Base-by-base conservation (phyloP, 2,113 vertebrate species). In the Albula glossodonta region DNA sequence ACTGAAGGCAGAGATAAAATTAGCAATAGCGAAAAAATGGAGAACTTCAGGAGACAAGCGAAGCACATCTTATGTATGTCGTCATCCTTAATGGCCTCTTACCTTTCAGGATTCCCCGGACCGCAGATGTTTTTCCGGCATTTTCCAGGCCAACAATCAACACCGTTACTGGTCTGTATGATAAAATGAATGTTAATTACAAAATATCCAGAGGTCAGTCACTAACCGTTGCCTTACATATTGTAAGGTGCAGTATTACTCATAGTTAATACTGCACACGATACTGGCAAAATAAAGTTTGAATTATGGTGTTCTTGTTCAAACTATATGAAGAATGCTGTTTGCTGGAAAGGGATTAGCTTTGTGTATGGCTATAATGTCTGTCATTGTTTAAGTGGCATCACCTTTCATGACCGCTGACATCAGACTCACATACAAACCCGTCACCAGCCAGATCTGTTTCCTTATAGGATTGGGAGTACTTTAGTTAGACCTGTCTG, bases 91-190 rank as follows among this genome's bases (percentile, higher is more conserved):
- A 53, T 2, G 48, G 12, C 77, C 82, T 2, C 60, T 12, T 92
- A 98, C 97, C 93, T 97, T 89, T 96, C 51, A 94, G 90, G 87
- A 99, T 95, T 60, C 95, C n/a, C 91, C 53, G 92, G 87, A 97
- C 78, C 52, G 96, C 80, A 0, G 95, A 94, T 25, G 95, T 97
- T 96, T 99, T 99, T 77, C 97, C 97, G 0, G 96, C 95, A 2
- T 96, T 97, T 87, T 97, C 96, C 93, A 99, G 94, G 86, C 97
- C 97, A 77, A 97, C 49, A 25, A 98, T 94, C 0, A 98, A 94
- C 89, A 98, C 60, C 6, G 96, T 96, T 81, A 95, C 93, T 89
- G 95, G 96, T 90, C 97, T 99, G 91, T 13, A 88, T 80, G 51
- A 51, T 91, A 13, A 81, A 77, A 51, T 25, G 70, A 19, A 77